Base-by-base conservation (phyloP, 2,797 vertebrate species). In the Sebastes diaconus region DNA sequence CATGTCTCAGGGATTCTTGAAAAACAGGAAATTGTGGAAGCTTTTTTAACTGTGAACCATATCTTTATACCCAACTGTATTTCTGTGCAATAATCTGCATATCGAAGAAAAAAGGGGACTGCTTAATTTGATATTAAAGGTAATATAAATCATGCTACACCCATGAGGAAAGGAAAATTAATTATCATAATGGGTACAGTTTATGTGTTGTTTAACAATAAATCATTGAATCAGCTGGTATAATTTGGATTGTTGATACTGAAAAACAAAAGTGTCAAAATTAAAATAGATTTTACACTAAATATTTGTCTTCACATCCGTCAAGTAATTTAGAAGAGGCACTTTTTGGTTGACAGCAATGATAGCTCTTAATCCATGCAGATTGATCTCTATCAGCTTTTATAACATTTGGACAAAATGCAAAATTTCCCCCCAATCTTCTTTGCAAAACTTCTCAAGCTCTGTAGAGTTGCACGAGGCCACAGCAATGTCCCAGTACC, bases 101-200 rank as follows among this genome's bases (percentile, higher is more conserved):
- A 54, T 10, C n/a, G 9, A 54, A 54, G 20, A 54, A 54, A 54
- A 54, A 30, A 59, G 4, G 29, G 14, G 36, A 10, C 6, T 50
- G 3, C 22, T 52, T 52, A 6, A 59, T 71, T 67, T 76, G 54
- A 73, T 76, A 80, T 80, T 65, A 18, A 74, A 74, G 20, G 1
- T n/a, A 20, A 34, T 63, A 76, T 80, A 68, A 67, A 84, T 75
- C 46, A 75, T 65, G 34, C 30, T 61, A 59, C 42, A 67, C 36
- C 82, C 77, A 72, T 13, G 54, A 67, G 54, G 11, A 77, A 79
- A 72, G 29, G n/a, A 57, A 63, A 63, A 36, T 63, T 5, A 36
- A 79, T 85, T 72, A 20, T 71, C 66, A 34, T 50, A 36, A 52
- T n/a, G 39, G n/a, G 68, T 67, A 22, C 25, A 57, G 12, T 36